These are phyloP conservation scores for Bolinopsis microptera DNA, from an alignment of 37 sponge, comb jelly and placozoan species.

Conservation along the genomic window DNA sequence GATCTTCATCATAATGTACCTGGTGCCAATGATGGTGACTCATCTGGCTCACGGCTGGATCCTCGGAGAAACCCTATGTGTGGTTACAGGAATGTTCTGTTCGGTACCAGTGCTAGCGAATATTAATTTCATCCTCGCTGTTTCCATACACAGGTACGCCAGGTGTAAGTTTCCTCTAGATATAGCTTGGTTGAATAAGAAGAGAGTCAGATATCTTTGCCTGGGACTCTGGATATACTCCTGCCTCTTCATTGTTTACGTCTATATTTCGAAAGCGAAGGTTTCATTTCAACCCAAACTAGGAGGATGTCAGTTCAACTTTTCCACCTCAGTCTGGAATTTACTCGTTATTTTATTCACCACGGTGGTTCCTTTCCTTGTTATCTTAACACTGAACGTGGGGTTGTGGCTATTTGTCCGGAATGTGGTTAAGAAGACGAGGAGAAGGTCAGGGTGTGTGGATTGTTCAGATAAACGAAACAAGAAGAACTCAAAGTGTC, in stretches of 20 bases:
- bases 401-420: not conserved
- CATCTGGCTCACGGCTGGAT: not conserved
- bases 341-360: not conserved
- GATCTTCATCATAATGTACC: slow-evolving; percentile 6
- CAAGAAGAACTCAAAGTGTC: not conserved
- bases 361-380: not conserved
- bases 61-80: not conserved
- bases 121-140: not conserved
- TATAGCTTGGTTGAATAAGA: not conserved
- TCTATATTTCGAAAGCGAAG: not conserved
- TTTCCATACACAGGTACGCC: slow-evolving; percentile 12
- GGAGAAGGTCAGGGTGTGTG: not conserved
- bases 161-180: not conserved
- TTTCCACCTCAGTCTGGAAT: not conserved
- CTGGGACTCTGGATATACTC: not conserved
- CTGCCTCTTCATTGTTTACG: not conserved
- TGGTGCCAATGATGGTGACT: not conserved
- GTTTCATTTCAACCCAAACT: not conserved
- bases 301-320: not conserved
- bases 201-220: not conserved
- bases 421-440: not conserved
- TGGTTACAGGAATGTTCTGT: not conserved
- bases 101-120: not conserved
- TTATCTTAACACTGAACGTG: not conserved
- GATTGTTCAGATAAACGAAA: not conserved